Conservation (phyloP, 2,888 invertebrate genomes). For the Leucania comma region DNA sequence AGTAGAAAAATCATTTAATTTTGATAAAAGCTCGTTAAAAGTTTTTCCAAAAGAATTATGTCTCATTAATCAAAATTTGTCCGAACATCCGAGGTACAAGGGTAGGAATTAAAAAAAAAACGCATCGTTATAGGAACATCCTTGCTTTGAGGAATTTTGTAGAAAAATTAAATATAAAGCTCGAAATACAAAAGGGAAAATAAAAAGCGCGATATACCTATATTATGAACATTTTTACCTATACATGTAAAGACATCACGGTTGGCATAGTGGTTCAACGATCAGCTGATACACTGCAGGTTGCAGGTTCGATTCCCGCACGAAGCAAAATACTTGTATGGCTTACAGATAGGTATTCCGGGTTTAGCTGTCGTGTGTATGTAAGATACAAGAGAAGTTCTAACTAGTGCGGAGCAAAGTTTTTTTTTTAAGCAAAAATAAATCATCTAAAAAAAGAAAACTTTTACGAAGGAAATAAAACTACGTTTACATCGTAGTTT, state of each 20-base stretch:
- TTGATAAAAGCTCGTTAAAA: slow-evolving; percentile 34
- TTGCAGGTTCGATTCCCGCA: no score
- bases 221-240: slow-evolving; percentile 17
- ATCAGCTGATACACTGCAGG: no score
- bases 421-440: no score
- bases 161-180: not conserved
- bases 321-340: no score
- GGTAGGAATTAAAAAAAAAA: slow-evolving; percentile 16
- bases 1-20: not conserved
- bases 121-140: not conserved
- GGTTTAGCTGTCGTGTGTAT: no score
- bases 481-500: slow-evolving; percentile 38
- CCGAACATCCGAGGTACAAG: slow-evolving; percentile 11
- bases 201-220: not conserved
- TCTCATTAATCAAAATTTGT: slow-evolving; percentile 23
- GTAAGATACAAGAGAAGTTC: no score
- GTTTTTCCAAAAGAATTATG: slow-evolving; percentile 24
- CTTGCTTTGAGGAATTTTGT: not conserved
- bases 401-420: no score
- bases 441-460: slow-evolving; percentile 4
- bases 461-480: slow-evolving; percentile 26
- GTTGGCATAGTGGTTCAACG: no score
- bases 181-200: slow-evolving; percentile 4
- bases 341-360: no score
- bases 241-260: not conserved